Evolutionary conservation across 2,797 vertebrate genomes (phyloP).

Genomic region (Tapera naevia): DNA sequence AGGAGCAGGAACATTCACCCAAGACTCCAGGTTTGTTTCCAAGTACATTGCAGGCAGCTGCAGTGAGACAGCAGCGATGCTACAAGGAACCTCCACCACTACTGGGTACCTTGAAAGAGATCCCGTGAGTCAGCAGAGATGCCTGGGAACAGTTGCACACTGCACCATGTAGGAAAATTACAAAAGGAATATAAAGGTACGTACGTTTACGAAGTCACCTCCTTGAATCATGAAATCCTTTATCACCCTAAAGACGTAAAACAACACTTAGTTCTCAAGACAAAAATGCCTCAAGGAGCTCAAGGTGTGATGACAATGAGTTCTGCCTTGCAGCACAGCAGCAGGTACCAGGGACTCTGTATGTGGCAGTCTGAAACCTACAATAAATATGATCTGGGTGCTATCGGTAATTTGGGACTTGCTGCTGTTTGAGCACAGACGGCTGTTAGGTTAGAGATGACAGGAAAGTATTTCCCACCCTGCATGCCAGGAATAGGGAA

Average conservation of each 20-base stretch:
- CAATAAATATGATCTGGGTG: background rate
- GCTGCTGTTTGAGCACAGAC: rapidly evolving
- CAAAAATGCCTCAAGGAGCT: background rate
- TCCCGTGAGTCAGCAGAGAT: background rate
- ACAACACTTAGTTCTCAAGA: background rate
- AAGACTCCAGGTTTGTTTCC: background rate
- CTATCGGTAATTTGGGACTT: background rate
- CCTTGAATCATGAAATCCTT: constrained; percentile 99
- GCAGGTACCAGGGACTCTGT: background rate
- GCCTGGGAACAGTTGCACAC: background rate
- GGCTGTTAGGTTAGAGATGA: background rate
- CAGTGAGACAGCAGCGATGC: background rate
- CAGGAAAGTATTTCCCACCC: background rate
- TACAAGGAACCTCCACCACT: background rate
- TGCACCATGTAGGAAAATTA: rapidly evolving
- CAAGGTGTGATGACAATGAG: background rate
- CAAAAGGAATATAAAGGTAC: constrained; percentile 56
- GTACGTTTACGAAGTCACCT: constrained; percentile 97
- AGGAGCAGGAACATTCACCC: background rate
- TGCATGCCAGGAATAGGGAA: background rate
- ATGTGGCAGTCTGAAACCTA: background rate
- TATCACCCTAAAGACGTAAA: constrained; percentile 86
- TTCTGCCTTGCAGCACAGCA: rapidly evolving
- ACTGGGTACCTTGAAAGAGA: background rate
- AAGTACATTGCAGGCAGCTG: background rate